Base-by-base conservation (phyloP, 2,888 invertebrate genomes). In the Harmothoe impar region DNA sequence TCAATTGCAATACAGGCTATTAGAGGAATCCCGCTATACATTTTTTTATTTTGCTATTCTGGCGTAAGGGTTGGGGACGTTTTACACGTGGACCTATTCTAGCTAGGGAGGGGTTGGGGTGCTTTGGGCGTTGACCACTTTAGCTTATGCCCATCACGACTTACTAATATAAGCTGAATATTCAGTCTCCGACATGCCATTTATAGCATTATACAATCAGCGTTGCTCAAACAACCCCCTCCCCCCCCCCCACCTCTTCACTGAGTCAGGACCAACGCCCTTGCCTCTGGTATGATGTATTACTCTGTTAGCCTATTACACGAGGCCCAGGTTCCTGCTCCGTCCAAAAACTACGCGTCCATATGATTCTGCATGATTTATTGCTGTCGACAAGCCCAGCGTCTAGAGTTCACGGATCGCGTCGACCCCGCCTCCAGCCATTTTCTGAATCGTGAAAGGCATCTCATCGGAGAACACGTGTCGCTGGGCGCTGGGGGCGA, bases 331-430 rank as follows among this genome's bases (percentile, higher is more conserved):
- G 43, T 43, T 43, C 43, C 43, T 43, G 43, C 43, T 10, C 43
- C 43, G 43, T 62, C 62, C 62, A 62, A n/a, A n/a, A n/a, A n/a
- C 12, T n/a, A 62, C 62, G 62, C 62, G 62, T n/a, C 62, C 62
- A n/a, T n/a, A 62, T 62, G 62, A 62, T 62, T 62, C 23, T 62
- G 62, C 62, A 62, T 20, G 62, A 62, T 62, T 62, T n/a, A 62
- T 62, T 20, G n/a, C 62, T 20, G n/a, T 20, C 62, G 62, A n/a
- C 20, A 62, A 20, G n/a, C 62, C 62, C 62, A 62, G 62, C 62
- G 62, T 62, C n/a, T n/a, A 62, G 62, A 62, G 62, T 20, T 62
- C n/a, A 62, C 62, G 43, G 43, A 43, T 43, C 43, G 43, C 62
- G n/a, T n/a, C 62, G n/a, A n/a, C 62, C 23, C 62, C 62, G 23